Percentiles rank a stretch among this genome's conserved stretches.
phyloP scores from a whole-genome alignment of 2,888 invertebrate genomes.

The Drepana falcataria region DNA sequence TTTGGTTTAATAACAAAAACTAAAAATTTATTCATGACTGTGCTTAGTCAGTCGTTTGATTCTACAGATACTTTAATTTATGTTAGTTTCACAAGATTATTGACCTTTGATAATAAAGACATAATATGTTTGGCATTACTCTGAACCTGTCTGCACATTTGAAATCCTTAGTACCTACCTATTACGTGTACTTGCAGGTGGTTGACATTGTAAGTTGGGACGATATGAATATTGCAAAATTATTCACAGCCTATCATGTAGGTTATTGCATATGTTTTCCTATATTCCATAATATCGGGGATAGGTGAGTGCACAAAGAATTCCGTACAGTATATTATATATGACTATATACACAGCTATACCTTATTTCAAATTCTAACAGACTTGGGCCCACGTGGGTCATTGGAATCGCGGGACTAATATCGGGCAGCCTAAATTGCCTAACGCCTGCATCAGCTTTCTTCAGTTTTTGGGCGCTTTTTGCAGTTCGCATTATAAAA shows the following conservation, averaged over 20 bases:
- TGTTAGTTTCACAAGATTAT: too few species aligned
- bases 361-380: not conserved
- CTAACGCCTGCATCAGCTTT: conserved; percentile 60
- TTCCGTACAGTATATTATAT: not conserved
- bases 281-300: conserved; percentile 64
- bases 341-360: not conserved
- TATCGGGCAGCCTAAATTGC: conserved; percentile 54
- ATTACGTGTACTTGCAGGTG: conserved; percentile 35
- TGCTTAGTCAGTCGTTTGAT: too few species aligned
- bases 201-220: conserved; percentile 55
- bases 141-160: too few species aligned
- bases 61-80: too few species aligned
- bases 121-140: too few species aligned
- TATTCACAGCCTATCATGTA: conserved; percentile 65
- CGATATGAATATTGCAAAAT: conserved; percentile 51
- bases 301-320: conserved; percentile 39
- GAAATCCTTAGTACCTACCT: too few species aligned
- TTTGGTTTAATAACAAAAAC: too few species aligned
- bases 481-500: conserved; percentile 47
- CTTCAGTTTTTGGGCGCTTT: conserved; percentile 55
- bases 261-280: conserved; percentile 70
- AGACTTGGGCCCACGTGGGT: conserved; percentile 68
- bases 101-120: too few species aligned
- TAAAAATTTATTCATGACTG: too few species aligned
- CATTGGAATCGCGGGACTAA: conserved; percentile 53